These are phyloP conservation scores for Morpho helenor DNA, from an alignment of 2,888 invertebrate genomes.

Conservation along the genomic window DNA sequence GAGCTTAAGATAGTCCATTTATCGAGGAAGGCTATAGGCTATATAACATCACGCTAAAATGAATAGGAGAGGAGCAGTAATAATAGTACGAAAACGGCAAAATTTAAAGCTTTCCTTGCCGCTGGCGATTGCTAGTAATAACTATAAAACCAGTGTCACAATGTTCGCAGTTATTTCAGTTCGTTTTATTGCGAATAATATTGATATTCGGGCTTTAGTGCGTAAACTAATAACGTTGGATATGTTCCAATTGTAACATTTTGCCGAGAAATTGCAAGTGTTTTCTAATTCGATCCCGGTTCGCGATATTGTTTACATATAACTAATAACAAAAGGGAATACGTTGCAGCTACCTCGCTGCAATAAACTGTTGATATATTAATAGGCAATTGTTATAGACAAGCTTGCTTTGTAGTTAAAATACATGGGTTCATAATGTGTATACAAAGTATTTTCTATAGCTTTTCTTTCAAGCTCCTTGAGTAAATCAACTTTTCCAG, in stretches of 20 bases:
- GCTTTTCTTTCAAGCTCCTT: no score
- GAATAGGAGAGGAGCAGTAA: no score
- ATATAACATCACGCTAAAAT: no score
- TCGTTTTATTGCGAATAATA: slow-evolving; percentile 3
- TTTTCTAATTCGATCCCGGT: slow-evolving; percentile 9
- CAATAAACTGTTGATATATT: not conserved
- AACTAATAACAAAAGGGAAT: slow-evolving; percentile 13
- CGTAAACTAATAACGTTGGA: slow-evolving; percentile 11
- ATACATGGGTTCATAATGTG: no score
- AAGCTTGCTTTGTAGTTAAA: not conserved
- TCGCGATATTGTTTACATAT: slow-evolving; percentile 7
- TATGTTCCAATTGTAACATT: slow-evolving; percentile 10
- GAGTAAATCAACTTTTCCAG: no score
- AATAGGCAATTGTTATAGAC: not conserved
- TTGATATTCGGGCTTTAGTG: slow-evolving; percentile 9
- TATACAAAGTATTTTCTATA: no score
- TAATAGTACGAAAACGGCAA: no score
- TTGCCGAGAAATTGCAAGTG: slow-evolving; percentile 13
- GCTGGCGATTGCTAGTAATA: no score
- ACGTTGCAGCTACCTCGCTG: not conserved
- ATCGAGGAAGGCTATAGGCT: no score
- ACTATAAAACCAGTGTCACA: slow-evolving; percentile 3
- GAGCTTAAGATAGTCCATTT: no score
- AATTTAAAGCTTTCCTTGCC: no score
- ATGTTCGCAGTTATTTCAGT: slow-evolving; percentile 7